Conservation (phyloP, 2,113 vertebrate species). For the Bolborhynchus lineola region DNA sequence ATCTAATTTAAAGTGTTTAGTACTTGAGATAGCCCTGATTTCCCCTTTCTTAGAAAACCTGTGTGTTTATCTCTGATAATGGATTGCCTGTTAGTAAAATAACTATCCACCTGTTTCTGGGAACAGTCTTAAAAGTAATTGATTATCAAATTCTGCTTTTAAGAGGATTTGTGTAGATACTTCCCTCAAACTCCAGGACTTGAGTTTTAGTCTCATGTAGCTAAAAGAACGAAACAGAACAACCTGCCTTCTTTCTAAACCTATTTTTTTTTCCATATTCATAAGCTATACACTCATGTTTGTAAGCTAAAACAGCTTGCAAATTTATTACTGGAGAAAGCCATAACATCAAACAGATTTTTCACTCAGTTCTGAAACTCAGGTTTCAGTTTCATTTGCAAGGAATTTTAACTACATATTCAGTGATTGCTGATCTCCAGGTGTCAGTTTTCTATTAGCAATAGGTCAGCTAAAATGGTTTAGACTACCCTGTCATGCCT, state of each 20-base stretch:
- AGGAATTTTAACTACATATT: background rate
- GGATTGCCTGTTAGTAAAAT: background rate
- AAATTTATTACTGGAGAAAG: background rate
- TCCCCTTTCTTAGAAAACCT: background rate
- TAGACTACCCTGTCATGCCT: background rate
- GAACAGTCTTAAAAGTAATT: background rate
- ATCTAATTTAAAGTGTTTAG: background rate
- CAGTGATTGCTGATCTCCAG: background rate
- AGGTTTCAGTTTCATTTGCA: background rate
- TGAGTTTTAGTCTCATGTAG: background rate
- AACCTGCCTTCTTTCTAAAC: background rate
- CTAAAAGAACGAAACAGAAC: background rate
- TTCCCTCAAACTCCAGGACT: background rate
- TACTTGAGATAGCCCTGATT: background rate
- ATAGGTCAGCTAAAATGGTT: background rate
- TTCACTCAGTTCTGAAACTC: background rate
- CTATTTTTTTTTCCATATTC: background rate
- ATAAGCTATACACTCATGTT: background rate
- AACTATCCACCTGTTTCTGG: background rate
- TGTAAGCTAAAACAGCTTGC: background rate
- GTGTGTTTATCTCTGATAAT: background rate
- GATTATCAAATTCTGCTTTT: background rate
- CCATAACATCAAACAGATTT: background rate
- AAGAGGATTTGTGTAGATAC: background rate
- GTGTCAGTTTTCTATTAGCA: background rate